phyloP scores from a whole-genome alignment of 2,888 invertebrate species.

The Agonopterix subpropinquella region DNA sequence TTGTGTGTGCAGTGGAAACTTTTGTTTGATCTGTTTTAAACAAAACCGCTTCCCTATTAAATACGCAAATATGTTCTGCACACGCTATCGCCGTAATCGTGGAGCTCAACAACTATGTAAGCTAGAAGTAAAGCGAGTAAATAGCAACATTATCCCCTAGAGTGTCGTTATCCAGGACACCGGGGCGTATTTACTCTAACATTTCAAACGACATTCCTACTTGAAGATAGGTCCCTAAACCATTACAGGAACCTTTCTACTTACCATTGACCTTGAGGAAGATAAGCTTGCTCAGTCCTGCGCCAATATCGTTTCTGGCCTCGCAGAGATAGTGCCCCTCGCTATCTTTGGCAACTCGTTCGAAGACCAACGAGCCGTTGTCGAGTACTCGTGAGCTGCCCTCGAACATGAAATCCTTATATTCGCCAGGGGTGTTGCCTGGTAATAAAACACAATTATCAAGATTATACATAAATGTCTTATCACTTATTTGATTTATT shows the following conservation, averaged over 20 bases:
- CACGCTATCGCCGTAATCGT: neutral
- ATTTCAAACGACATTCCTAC: slow-evolving; percentile 3
- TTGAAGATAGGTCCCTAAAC: slow-evolving; percentile 7
- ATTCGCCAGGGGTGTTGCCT: slow-evolving; percentile 83
- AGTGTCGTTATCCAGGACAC: slow-evolving; percentile 4
- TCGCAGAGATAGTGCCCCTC: slow-evolving; percentile 95
- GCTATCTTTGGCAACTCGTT: slow-evolving; percentile 88
- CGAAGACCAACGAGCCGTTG: slow-evolving; percentile 90
- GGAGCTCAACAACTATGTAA: neutral
- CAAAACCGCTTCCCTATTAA: neutral
- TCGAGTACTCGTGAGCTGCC: slow-evolving; percentile 85
- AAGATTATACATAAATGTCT: neutral
- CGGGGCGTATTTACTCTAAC: slow-evolving; percentile 4
- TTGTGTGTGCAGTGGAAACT: neutral
- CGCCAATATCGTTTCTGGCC: slow-evolving; percentile 93
- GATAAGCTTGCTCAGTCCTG: slow-evolving; percentile 94
- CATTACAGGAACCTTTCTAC: slow-evolving; percentile 25
- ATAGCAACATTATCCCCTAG: slow-evolving; percentile 5
- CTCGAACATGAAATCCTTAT: slow-evolving; percentile 88
- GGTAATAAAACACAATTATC: slow-evolving; percentile 5
- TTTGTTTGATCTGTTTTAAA: slow-evolving; percentile 6
- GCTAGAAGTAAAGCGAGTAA: slow-evolving; percentile 4
- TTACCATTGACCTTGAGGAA: slow-evolving; percentile 92
- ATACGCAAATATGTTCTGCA: too few relatives aligned
- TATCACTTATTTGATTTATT: slow-evolving; percentile 4